phyloP scores from a whole-genome alignment of 2,797 vertebrate species.

The Choloepus didactylus region DNA sequence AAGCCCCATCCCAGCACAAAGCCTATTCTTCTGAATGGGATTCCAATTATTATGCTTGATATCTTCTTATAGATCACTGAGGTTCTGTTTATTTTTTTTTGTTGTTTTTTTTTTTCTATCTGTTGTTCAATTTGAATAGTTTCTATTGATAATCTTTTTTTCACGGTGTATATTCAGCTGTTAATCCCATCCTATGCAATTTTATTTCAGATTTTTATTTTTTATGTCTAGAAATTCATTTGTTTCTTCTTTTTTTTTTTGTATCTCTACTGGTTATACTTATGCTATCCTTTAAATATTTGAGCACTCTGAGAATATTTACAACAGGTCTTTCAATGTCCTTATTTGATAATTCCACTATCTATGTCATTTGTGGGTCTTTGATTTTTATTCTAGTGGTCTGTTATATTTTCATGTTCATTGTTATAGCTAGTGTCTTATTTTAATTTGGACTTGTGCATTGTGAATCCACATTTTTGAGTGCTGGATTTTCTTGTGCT shows the following conservation, averaged over 20 bases:
- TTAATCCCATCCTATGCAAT: not conserved
- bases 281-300: not conserved
- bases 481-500: not conserved
- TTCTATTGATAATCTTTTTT: not conserved
- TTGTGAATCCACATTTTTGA: not conserved
- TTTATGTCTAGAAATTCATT: not conserved
- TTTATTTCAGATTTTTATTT: not conserved
- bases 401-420: not conserved
- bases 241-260: not conserved
- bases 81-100: not conserved
- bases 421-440: too few species aligned
- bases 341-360: not conserved
- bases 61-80: not conserved
- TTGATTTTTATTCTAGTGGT: not conserved
- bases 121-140: not conserved
- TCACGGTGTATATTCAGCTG: not conserved
- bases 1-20: not conserved
- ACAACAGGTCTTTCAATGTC: not conserved
- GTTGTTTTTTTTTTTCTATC: too few species aligned
- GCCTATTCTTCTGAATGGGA: not conserved
- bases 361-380: not conserved
- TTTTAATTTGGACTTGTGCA: not conserved
- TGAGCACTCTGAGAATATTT: not conserved
- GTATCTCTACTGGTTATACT: not conserved
- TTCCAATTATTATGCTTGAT: not conserved